phyloP scores from a whole-genome alignment of 2,888 invertebrate genomes.

The Lochmaea capreae region DNA sequence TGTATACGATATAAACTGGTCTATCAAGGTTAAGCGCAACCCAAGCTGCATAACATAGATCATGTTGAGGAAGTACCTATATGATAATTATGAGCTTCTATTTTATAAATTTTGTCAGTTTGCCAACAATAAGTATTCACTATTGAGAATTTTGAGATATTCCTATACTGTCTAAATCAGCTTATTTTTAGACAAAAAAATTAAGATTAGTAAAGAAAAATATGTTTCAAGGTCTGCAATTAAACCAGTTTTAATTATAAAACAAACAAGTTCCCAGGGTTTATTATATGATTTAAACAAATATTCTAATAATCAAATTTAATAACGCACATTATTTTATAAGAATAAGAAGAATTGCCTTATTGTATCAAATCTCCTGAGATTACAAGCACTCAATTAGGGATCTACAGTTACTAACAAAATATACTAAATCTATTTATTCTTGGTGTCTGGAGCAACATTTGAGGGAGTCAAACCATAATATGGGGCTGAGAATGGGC shows the following conservation, averaged over 20 bases:
- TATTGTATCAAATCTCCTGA: background rate
- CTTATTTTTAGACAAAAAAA: background rate
- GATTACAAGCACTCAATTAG: background rate
- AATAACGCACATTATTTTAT: slow-evolving; percentile 6
- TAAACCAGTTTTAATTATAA: background rate
- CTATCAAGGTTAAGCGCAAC: too few relatives aligned
- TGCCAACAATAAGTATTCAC: background rate
- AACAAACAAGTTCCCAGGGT: background rate
- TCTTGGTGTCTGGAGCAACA: background rate
- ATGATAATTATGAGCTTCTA: background rate
- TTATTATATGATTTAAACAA: background rate
- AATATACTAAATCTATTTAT: background rate
- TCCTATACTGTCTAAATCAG: background rate
- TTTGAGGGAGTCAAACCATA: slow-evolving; percentile 5
- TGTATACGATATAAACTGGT: too few relatives aligned
- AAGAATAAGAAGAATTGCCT: background rate
- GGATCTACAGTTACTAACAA: background rate
- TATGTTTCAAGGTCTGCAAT: background rate
- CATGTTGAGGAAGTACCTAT: too few relatives aligned
- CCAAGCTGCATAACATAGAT: background rate
- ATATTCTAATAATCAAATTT: background rate
- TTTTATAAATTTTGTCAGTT: background rate
- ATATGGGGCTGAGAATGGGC: slow-evolving; percentile 7
- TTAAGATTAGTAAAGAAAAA: background rate
- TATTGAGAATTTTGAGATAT: background rate